Conservation (phyloP, 2,797 vertebrate species). For the Anguilla anguilla region DNA sequence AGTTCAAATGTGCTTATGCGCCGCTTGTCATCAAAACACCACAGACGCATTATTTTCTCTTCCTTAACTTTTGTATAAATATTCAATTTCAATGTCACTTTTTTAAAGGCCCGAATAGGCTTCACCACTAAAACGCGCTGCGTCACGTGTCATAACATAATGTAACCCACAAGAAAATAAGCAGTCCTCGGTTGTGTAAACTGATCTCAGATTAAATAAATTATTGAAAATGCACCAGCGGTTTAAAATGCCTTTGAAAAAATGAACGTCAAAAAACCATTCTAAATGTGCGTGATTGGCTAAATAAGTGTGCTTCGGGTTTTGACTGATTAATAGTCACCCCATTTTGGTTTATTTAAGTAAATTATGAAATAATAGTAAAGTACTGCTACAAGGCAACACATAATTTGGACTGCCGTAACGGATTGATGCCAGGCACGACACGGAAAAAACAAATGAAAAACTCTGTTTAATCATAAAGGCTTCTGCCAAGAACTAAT, state of each 20-base stretch:
- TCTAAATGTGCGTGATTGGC: background rate
- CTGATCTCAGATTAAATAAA: conserved; percentile 21
- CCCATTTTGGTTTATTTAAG: background rate
- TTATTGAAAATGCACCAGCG: conserved; percentile 29
- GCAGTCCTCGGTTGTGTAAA: conserved; percentile 29
- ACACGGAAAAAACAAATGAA: background rate
- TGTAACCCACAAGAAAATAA: conserved; percentile 30
- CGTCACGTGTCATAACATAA: conserved; percentile 38
- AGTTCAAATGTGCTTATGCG: background rate
- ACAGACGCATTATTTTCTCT: background rate
- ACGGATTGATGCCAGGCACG: background rate
- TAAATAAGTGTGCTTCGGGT: background rate
- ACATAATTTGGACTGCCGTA: background rate
- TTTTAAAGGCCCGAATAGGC: conserved; percentile 31
- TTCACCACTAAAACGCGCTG: conserved; percentile 32
- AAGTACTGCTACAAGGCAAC: background rate
- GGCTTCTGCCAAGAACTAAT: background rate
- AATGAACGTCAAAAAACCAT: conserved; percentile 21
- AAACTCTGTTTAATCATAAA: background rate
- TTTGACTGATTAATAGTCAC: background rate
- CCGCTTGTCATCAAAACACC: background rate
- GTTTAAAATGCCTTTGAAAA: conserved; percentile 24
- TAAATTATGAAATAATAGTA: background rate
- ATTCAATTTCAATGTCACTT: conserved; percentile 30
- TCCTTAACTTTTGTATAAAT: conserved; percentile 20